phyloP scores from a whole-genome alignment of 2,888 invertebrate species.

The Acanthosepion pharaonis region DNA sequence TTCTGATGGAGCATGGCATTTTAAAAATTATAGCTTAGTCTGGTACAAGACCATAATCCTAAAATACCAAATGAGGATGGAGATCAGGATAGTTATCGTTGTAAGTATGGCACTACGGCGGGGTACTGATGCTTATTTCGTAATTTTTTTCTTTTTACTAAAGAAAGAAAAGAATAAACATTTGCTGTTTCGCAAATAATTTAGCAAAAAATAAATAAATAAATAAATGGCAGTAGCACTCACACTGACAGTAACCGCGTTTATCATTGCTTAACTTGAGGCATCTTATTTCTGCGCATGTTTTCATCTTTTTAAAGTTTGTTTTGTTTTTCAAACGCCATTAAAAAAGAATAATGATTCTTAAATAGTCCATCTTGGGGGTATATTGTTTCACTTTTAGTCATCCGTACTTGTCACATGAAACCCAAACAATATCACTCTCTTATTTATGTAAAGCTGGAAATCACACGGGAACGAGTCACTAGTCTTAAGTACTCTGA shows the following conservation, averaged over 20 bases:
- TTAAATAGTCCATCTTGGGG: not conserved
- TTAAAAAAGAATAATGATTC: constrained; percentile 33
- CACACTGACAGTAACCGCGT: not conserved
- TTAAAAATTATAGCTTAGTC: too few species aligned
- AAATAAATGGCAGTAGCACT: not conserved
- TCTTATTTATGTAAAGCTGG: not conserved
- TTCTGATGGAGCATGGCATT: too few species aligned
- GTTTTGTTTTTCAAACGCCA: not conserved
- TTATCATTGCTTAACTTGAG: not conserved
- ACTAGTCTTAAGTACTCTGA: not conserved
- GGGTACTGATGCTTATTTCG: too few species aligned
- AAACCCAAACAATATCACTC: not conserved
- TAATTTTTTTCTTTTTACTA: too few species aligned
- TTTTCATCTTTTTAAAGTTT: not conserved
- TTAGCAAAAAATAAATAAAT: not conserved
- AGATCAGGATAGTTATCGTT: too few species aligned
- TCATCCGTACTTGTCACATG: constrained; percentile 17
- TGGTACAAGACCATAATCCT: too few species aligned
- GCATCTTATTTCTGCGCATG: not conserved
- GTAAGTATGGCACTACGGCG: too few species aligned
- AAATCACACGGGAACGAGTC: not conserved
- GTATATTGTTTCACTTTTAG: not conserved
- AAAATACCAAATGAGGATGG: too few species aligned
- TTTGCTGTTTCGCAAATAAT: too few species aligned
- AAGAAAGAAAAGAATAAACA: too few species aligned